phyloP scores from a whole-genome alignment of 2,113 vertebrate genomes.

The Kryptolebias marmoratus region DNA sequence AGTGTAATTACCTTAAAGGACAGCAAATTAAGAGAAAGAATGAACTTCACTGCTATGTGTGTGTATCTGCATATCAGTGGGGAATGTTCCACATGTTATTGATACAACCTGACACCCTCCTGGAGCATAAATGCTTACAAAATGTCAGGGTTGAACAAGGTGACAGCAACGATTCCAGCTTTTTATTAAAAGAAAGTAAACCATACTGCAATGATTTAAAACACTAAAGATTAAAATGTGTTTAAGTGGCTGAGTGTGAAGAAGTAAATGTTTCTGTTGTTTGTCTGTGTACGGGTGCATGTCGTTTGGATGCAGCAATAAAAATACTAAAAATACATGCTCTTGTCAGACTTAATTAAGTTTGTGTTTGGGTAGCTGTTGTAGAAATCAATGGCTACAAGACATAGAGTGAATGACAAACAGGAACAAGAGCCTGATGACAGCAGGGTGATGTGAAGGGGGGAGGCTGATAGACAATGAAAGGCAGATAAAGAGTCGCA shows the following conservation, averaged over 20 bases:
- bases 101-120: constrained; percentile 37
- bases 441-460: constrained; percentile 43
- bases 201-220: background rate
- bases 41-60: background rate
- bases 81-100: background rate
- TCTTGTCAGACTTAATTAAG: constrained; percentile 72
- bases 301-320: constrained; percentile 40
- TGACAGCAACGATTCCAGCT: constrained; percentile 29
- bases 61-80: background rate
- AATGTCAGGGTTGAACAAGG: constrained; percentile 44
- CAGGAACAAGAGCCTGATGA: constrained; percentile 53
- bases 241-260: background rate
- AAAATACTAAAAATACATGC: constrained; percentile 74
- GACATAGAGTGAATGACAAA: constrained; percentile 62
- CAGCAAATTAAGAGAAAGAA: background rate
- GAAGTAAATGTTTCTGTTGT: background rate
- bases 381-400: constrained; percentile 59
- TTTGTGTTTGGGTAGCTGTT: constrained; percentile 55
- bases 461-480: constrained; percentile 25
- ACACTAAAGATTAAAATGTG: background rate
- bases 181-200: constrained; percentile 1
- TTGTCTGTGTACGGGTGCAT: constrained; percentile 1
- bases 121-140: constrained; percentile 5
- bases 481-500: constrained; percentile 39
- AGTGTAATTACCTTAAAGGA: background rate